Evolutionary conservation across 1,140 invertebrate species (phyloP), one percentile per base, ranked within the genome.

Genomic region (Drosophila tropicalis): DNA sequence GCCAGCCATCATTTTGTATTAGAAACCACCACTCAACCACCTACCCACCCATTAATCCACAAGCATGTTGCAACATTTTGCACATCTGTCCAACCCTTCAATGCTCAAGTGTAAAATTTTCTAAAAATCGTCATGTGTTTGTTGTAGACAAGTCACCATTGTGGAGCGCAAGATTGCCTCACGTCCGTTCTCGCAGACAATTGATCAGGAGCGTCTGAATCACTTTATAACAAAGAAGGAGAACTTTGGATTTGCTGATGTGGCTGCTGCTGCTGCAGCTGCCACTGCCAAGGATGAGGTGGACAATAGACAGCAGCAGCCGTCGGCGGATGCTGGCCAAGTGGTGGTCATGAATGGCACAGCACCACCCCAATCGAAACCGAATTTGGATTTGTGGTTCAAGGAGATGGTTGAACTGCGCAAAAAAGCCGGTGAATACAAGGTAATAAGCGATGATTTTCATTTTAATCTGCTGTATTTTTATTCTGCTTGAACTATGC

Each of bases 371-470:
- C 83, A 81, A 36, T 91, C 90, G 47, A 90, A 91, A 72, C 90
- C 91, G 71, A 91, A 92, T 87, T 93, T 93, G 78, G 93, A 94
- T 82, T 94, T 95, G 78, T 97, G 96, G 96, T 96, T 96, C 93
- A 94, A 94, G 79, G 96, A 97, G 92, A 96, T 98, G 82, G 94
- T 97, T 85, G 97, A 98, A 93, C 94, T 98, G 73, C 95, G 97
- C 82, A 97, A 97, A 92, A 96, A 97, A 92, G 97, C 97, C 91
- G 97, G 96, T 83, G 96, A 98, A 92, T 98, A 98, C 93, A 97
- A 97, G 95, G 96, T 97, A 2, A 4, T 15, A 36, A 9, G 15
- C 36, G n/a, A 6, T 36, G 7, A 36, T 36, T 12, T 3, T 36
- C 1, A 4, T 3, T 7, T 7, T 0, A 5, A 39, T 22, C 4